Evolutionary conservation across 1,140 invertebrate species (phyloP).

Genomic region (Conopomorpha cramerella): DNA sequence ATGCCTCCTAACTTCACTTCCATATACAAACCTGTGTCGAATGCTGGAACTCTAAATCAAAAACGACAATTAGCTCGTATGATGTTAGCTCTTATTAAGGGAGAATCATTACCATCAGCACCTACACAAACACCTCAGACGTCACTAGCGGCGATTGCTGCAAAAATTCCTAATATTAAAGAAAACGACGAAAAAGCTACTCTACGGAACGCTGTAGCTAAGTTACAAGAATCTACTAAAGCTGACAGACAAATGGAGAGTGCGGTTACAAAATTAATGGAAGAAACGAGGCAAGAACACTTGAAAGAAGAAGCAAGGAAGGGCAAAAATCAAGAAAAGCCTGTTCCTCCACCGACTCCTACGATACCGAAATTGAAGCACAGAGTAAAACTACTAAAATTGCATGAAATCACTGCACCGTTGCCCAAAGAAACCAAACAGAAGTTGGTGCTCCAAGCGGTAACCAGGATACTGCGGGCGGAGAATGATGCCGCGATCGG

Average conservation of each 20-base stretch:
- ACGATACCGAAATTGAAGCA: slow-evolving; percentile 66
- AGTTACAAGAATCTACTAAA: slow-evolving; percentile 47
- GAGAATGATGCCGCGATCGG: slow-evolving; percentile 74
- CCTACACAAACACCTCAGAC: slow-evolving; percentile 6
- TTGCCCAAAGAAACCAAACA: slow-evolving; percentile 71
- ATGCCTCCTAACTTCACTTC: slow-evolving; percentile 85
- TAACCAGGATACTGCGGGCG: slow-evolving; percentile 78
- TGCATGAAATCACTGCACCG: slow-evolving; percentile 84
- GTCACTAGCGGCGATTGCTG: slow-evolving; percentile 13
- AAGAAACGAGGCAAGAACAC: slow-evolving; percentile 43
- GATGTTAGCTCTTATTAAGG: slow-evolving; percentile 32
- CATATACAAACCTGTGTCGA: slow-evolving; percentile 92
- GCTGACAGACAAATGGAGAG: slow-evolving; percentile 40
- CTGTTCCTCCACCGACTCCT: slow-evolving; percentile 61
- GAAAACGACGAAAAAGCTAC: slow-evolving; percentile 54
- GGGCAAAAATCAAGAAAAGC: slow-evolving; percentile 63
- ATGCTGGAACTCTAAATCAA: slow-evolving; percentile 72
- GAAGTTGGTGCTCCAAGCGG: slow-evolving; percentile 72
- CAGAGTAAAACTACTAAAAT: slow-evolving; percentile 75
- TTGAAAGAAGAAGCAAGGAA: slow-evolving; percentile 60
- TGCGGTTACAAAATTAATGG: slow-evolving; percentile 41
- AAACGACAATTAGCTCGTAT: slow-evolving; percentile 44
- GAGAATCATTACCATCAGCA: slow-evolving; percentile 18
- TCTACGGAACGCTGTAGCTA: slow-evolving; percentile 53
- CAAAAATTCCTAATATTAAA: slow-evolving; percentile 39